phyloP scores from a whole-genome alignment of 2,797 vertebrate species.

The Brachyrhaphis roseni region DNA sequence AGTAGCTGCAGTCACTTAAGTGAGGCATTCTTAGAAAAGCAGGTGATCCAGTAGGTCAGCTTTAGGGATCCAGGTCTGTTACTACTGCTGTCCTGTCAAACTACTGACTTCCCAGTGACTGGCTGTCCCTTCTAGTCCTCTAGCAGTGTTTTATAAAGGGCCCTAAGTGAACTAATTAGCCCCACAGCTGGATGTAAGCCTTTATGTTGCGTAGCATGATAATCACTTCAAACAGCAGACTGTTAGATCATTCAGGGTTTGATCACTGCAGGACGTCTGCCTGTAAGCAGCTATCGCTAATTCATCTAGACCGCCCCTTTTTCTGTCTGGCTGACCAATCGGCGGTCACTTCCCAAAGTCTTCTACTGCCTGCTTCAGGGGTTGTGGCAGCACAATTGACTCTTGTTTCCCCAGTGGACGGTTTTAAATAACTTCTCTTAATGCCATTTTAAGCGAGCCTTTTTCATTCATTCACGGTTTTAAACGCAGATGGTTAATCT shows the following conservation, averaged over 20 bases:
- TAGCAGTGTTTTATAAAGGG: slow-evolving; percentile 76
- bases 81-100: slow-evolving; percentile 52
- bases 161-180: slow-evolving; percentile 86
- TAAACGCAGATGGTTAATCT: slow-evolving; percentile 28
- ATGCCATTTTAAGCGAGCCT: slow-evolving; percentile 71
- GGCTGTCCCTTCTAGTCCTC: slow-evolving; percentile 64
- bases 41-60: slow-evolving; percentile 53
- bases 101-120: slow-evolving; percentile 58
- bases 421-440: slow-evolving; percentile 80
- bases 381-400: slow-evolving; percentile 81
- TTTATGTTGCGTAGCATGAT: slow-evolving; percentile 82
- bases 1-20: slow-evolving; percentile 85
- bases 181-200: slow-evolving; percentile 78
- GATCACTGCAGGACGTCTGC: slow-evolving; percentile 84
- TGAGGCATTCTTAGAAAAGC: slow-evolving; percentile 83
- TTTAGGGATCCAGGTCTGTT: slow-evolving; percentile 60
- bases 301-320: slow-evolving; percentile 73
- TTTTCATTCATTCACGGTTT: slow-evolving; percentile 69
- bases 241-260: slow-evolving; percentile 86
- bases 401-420: slow-evolving; percentile 80
- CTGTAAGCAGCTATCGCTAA: slow-evolving; percentile 80
- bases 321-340: slow-evolving; percentile 73
- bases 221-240: slow-evolving; percentile 86
- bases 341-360: slow-evolving; percentile 65
- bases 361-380: slow-evolving; percentile 83